Conservation (phyloP, 2,888 invertebrate species). For the Muschampia plurimacula region DNA sequence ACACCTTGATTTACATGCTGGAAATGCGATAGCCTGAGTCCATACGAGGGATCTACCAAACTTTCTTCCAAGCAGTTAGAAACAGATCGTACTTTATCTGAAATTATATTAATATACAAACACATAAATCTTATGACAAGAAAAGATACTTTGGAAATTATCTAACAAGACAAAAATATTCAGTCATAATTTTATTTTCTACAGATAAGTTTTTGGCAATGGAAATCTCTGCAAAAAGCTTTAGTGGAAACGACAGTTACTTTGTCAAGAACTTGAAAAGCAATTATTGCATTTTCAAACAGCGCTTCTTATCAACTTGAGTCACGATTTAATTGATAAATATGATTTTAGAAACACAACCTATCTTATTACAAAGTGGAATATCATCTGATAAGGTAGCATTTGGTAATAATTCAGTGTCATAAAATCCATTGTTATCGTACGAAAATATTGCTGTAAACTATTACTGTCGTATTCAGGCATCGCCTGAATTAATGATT, state of each 20-base stretch:
- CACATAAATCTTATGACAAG: too few species aligned
- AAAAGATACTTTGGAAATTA: neutral
- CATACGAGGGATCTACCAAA: conserved; percentile 43
- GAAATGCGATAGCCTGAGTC: conserved; percentile 52
- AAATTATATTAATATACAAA: neutral
- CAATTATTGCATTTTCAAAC: conserved; percentile 16
- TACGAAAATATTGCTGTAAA: conserved; percentile 30
- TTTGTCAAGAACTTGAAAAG: conserved; percentile 17
- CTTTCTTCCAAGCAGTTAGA: conserved; percentile 43
- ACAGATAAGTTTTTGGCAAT: conserved; percentile 13
- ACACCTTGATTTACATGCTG: conserved; percentile 76
- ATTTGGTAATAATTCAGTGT: conserved; percentile 43
- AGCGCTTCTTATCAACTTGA: conserved; percentile 16
- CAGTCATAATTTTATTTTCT: conserved; percentile 1
- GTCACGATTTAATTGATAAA: conserved; percentile 30
- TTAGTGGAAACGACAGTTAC: neutral
- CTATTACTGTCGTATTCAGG: conserved; percentile 12
- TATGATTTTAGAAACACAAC: conserved; percentile 14
- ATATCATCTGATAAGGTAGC: conserved; percentile 38
- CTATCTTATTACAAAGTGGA: conserved; percentile 8
- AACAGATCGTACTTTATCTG: neutral
- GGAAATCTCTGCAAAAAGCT: neutral
- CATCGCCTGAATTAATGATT: neutral
- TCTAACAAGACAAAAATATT: neutral
- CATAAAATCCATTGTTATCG: conserved; percentile 42